A percentile compares a stretch with the other conserved stretches of the same genome.
Conservation (phyloP, 2,797 vertebrate genomes). For the Parauchenoglanis ngamensis region DNA sequence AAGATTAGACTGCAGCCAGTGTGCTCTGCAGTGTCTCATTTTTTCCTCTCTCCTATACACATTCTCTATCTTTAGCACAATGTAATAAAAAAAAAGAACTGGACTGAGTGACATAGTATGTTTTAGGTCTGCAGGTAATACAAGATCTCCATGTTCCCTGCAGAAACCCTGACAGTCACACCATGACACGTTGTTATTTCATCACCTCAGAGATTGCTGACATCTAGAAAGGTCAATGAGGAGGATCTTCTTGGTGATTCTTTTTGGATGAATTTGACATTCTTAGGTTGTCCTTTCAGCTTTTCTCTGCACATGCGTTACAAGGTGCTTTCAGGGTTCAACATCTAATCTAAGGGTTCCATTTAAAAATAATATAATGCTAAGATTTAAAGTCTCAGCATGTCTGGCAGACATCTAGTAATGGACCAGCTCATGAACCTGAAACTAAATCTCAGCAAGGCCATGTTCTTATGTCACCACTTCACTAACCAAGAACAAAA, state of each 20-base stretch:
- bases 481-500: background rate
- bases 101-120: slow-evolving; percentile 15
- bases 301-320: background rate
- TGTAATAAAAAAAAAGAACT: background rate
- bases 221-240: background rate
- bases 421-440: background rate
- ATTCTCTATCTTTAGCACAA: slow-evolving; percentile 29
- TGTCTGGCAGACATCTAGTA: background rate
- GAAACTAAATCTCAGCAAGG: background rate
- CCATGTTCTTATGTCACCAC: background rate
- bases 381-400: background rate
- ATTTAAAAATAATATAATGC: background rate
- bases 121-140: background rate
- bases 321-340: background rate
- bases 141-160: slow-evolving; percentile 22
- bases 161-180: slow-evolving; percentile 1
- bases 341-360: background rate
- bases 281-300: background rate
- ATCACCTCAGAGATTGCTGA: slow-evolving; percentile 6
- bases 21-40: background rate
- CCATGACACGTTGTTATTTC: slow-evolving; percentile 30
- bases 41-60: background rate
- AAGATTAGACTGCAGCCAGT: slow-evolving; percentile 28
- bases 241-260: background rate
- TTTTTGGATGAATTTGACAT: background rate